Base-by-base conservation (phyloP, 2,888 invertebrate genomes). In the Argyresthia goedartella region DNA sequence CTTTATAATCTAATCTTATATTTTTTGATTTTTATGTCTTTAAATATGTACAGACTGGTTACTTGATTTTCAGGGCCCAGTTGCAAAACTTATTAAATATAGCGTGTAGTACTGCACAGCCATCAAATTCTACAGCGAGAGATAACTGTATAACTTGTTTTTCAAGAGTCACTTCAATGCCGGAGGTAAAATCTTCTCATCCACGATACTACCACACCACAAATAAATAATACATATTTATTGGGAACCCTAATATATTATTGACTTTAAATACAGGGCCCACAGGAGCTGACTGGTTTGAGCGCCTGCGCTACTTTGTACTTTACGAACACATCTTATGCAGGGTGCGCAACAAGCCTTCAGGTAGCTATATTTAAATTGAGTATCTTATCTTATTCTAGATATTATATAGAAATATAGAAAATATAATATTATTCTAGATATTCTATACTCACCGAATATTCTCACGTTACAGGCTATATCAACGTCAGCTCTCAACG, bases 121-220 rank as follows among this genome's bases (percentile, higher is more conserved):
- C 88, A 13, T 84, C 88, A 1, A 88, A 89, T 58, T 73, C 86
- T 4, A 87, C 88, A 39, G 60, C 74, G 53, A 82, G 90, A 54
- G 91, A 91, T 72, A 88, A 88, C 11, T 91, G 91, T 62, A 89
- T 91, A 56, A 87, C 89, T 16, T 91, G 91, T 63, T 91, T 91
- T 65, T 86, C 88, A 54, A 75, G 87, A 57, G 88, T 89, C 2
- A 89, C 88, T 50, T 72, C 84, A 35, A 74, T 87, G 76, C 65
- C 81, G 11, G 79, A 87, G 73, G 87, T 87, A 57, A 46, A 15
- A 1, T 33, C 41, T n/a, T 35, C 34, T 25, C 11, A 14, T 25
- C n/a, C 15, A 14, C 9, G 39, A 39, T 39, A 7, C 36, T 36
- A 36, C 7, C 8, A 8, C 9, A 36, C 9, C 9, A 36, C 36